Evolutionary conservation across 2,888 invertebrate species (phyloP), one percentile per base, ranked within the genome.

Genomic region (Eumacrocentrus americanus): DNA sequence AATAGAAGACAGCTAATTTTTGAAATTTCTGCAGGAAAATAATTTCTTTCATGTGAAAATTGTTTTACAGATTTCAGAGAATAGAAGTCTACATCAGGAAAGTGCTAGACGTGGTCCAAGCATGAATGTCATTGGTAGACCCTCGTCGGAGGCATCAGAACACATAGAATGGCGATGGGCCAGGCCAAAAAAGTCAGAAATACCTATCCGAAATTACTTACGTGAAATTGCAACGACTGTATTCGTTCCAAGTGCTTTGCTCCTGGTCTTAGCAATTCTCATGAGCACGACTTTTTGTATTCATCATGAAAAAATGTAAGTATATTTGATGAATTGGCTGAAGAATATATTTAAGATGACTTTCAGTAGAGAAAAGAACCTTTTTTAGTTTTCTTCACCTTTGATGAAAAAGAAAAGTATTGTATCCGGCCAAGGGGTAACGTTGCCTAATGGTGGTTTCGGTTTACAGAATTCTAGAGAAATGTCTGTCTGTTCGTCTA

Each of bases 291-390:
- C 90, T 0, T 82, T 92, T 9, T 92, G 92, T 78, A 88, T 91
- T 67, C 88, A 91, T 67, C 89, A 91, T 71, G 89, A 89, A 66
- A 88, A 89, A 74, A 83, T 90, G 91, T 92, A 80, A 91, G 91
- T 88, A 72, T 42, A n/a, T 11, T 61, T 38, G 0, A 37, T 38
- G 18, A 0, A 22, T 42, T 48, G 9, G 23, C 11, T 12, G 14
- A 3, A 53, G 14, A 14, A 6, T 6, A 29, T 18, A 42, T 50
- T 18, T 11, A 3, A 37, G 35, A 12, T 12, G 2, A 44, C 50
- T 44, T 44, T 14, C 12, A 16, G 22, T 40, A 1, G 14, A n/a
- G n/a, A 25, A 25, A 40, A 16, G 9, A 18, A 20, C n/a, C n/a
- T 4, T 34, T 50, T 50, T 34, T 34, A 22, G n/a, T 16, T 20